Evolutionary conservation across 2,797 vertebrate genomes (phyloP).

Genomic region (Gephyroberyx darwinii): DNA sequence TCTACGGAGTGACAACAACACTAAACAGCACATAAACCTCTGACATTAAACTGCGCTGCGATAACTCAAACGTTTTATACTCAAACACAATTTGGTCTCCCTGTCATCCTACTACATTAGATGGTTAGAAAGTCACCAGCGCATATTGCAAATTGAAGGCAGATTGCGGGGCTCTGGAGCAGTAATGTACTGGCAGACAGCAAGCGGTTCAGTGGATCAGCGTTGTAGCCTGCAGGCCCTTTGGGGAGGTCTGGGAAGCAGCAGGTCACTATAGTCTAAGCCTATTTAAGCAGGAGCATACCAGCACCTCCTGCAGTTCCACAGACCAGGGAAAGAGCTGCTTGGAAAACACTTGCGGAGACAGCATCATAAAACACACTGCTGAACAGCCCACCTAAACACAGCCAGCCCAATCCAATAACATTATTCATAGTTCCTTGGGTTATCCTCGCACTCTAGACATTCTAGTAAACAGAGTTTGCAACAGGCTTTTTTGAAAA

Average conservation of each 20-base stretch:
- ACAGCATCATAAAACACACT: conserved; percentile 63
- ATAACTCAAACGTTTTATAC: conserved; percentile 68
- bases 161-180: conserved; percentile 68
- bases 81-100: conserved; percentile 59
- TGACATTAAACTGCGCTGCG: conserved; percentile 74
- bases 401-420: conserved; percentile 47
- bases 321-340: conserved; percentile 49
- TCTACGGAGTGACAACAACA: conserved; percentile 79
- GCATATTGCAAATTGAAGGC: conserved; percentile 71
- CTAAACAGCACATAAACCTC: conserved; percentile 83
- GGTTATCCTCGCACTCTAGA: conserved; percentile 32
- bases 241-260: conserved; percentile 76
- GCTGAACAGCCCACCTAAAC: conserved; percentile 54
- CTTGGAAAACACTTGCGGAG: conserved; percentile 65
- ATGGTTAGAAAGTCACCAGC: conserved; percentile 60
- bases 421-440: conserved; percentile 50
- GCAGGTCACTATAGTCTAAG: conserved; percentile 73
- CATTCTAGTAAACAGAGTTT: conserved; percentile 15
- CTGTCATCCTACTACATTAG: conserved; percentile 56
- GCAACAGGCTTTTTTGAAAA: conserved; percentile 27
- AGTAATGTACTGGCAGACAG: conserved; percentile 73
- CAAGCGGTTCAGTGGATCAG: conserved; percentile 64
- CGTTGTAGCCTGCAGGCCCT: conserved; percentile 64
- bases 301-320: conserved; percentile 72
- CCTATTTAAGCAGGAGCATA: conserved; percentile 71